Conservation (phyloP, 2,113 vertebrate genomes). For the Pipra filicauda region DNA sequence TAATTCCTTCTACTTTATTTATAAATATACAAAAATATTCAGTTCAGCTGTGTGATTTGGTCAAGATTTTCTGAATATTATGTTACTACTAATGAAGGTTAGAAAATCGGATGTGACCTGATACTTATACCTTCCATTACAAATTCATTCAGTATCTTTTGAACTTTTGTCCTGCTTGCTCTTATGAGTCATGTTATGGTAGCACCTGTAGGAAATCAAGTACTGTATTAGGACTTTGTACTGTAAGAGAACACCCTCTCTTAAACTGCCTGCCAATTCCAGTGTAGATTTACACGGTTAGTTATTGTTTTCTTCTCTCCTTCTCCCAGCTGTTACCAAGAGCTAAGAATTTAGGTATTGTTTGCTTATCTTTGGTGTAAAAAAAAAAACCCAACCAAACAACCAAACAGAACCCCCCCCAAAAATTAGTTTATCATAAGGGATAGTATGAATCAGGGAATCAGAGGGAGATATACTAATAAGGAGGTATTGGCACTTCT, state of each 20-base stretch:
- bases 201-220: neutral
- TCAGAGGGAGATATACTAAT: neutral
- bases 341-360: neutral
- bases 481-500: neutral
- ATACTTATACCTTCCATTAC: neutral
- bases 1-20: neutral
- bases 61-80: neutral
- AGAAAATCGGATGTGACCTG: neutral
- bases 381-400: neutral
- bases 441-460: neutral
- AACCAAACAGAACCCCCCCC: too few species aligned
- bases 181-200: neutral
- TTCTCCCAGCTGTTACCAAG: neutral
- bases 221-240: neutral
- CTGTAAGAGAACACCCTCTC: neutral
- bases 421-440: neutral
- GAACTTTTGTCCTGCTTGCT: neutral
- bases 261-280: neutral
- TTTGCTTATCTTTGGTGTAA: neutral
- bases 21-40: neutral
- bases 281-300: neutral
- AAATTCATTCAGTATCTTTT: neutral
- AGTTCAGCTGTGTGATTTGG: neutral
- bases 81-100: neutral
- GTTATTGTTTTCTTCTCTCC: neutral